A percentile compares a stretch with the other conserved stretches of the same genome.
Evolutionary conservation across 2,888 invertebrate species (phyloP).

Genomic region (Acleris holmiana): DNA sequence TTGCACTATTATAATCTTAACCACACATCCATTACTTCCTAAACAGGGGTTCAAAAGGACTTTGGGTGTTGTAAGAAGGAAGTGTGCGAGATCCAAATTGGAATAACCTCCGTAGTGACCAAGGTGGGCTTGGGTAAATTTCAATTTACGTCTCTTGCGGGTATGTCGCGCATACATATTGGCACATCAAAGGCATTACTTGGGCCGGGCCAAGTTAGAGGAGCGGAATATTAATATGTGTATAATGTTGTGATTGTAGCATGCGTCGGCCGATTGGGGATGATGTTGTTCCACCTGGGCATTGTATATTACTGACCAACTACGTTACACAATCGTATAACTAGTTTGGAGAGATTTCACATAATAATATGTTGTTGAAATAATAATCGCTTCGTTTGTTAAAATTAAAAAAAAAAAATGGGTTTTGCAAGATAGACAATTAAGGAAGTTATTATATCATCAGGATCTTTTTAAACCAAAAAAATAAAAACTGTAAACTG

Average conservation of each 20-base stretch:
- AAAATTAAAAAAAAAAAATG: too few species aligned
- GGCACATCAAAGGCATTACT: constrained; percentile 59
- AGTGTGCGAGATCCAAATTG: constrained; percentile 21
- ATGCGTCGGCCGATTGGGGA: background rate
- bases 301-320: too few species aligned
- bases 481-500: too few species aligned
- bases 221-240: constrained; percentile 33
- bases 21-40: constrained; percentile 28
- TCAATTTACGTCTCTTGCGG: constrained; percentile 60
- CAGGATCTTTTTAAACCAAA: too few species aligned
- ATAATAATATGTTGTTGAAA: too few species aligned
- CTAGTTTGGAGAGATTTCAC: too few species aligned
- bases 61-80: background rate
- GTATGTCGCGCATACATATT: constrained; percentile 63
- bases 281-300: background rate
- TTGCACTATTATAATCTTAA: constrained; percentile 18
- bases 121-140: constrained; percentile 53
- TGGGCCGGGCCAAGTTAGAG: constrained; percentile 31
- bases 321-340: too few species aligned
- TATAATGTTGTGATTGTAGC: constrained; percentile 20
- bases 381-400: too few species aligned
- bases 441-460: too few species aligned
- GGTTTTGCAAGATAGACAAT: too few species aligned
- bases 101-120: constrained; percentile 34
- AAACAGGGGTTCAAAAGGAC: constrained; percentile 6